These are phyloP conservation scores for Corydoras maculifer DNA, from an alignment of 2,113 vertebrate genomes.

Conservation along the genomic window DNA sequence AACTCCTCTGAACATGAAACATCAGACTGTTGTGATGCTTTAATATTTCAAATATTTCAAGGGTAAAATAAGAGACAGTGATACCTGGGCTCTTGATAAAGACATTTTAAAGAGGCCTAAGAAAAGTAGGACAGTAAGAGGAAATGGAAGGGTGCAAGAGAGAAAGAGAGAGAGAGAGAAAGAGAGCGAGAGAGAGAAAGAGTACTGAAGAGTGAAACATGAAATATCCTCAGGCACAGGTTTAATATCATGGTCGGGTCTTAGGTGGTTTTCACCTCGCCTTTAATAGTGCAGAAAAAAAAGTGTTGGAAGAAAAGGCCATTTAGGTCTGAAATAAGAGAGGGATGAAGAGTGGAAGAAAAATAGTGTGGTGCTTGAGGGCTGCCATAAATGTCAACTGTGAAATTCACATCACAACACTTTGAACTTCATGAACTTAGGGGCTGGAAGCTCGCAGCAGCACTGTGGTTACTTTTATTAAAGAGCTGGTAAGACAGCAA, in stretches of 20 bases:
- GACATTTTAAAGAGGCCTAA: too few species aligned
- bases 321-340: conserved; percentile 29
- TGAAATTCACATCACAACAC: conserved; percentile 58
- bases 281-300: conserved; percentile 30
- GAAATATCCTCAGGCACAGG: conserved; percentile 33
- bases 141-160: not conserved
- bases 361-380: conserved; percentile 13
- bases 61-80: too few species aligned
- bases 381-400: conserved; percentile 59
- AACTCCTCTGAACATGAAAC: too few species aligned
- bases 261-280: conserved; percentile 26
- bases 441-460: conserved; percentile 21
- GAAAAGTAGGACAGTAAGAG: not conserved
- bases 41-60: too few species aligned
- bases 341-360: conserved; percentile 16
- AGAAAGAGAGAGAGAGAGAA: not conserved
- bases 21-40: too few species aligned
- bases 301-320: conserved; percentile 21
- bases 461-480: conserved; percentile 2
- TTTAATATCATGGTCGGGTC: conserved; percentile 39
- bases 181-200: too few species aligned
- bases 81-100: too few species aligned
- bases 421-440: conserved; percentile 55
- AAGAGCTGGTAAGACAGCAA: too few species aligned
- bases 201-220: not conserved